These are phyloP conservation scores for Paramuricea clavata DNA, from an alignment of 92 coral and sea anemone genomes.

Conservation along the genomic window DNA sequence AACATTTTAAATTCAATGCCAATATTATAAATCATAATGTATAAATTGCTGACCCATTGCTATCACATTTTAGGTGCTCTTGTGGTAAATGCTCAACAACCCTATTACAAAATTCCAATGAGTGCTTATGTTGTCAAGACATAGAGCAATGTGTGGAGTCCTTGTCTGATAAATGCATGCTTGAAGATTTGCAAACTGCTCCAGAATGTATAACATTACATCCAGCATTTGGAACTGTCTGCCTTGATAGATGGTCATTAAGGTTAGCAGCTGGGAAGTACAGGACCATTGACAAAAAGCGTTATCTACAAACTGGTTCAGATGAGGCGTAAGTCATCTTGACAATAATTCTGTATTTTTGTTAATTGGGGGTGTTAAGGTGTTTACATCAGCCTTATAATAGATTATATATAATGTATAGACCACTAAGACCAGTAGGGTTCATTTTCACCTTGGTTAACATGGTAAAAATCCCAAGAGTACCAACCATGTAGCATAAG, in stretches of 20 bases:
- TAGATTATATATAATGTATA: too few species aligned
- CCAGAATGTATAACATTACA: conserved; percentile 18
- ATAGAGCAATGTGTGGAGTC: background rate
- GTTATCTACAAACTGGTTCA: background rate
- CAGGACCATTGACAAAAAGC: conserved; percentile 4
- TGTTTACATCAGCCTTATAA: too few species aligned
- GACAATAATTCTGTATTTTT: too few species aligned
- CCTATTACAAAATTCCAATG: too few species aligned
- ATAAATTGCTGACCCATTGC: too few species aligned
- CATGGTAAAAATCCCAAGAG: too few species aligned
- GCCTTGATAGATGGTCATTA: conserved; percentile 25
- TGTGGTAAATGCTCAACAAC: background rate
- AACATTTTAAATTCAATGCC: background rate
- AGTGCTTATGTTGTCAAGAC: background rate
- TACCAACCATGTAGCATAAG: too few species aligned
- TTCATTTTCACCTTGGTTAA: too few species aligned
- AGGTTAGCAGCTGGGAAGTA: conserved; percentile 2
- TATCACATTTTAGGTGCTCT: background rate
- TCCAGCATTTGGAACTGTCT: background rate
- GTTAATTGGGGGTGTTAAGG: too few species aligned
- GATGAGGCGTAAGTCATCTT: background rate
- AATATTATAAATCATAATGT: too few species aligned
- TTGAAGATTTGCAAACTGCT: conserved; percentile 4
- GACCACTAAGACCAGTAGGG: too few species aligned
- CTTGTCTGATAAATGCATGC: conserved; percentile 18